phyloP scores from a whole-genome alignment of 2,888 invertebrate genomes.

The Drosophila acutilabella region DNA sequence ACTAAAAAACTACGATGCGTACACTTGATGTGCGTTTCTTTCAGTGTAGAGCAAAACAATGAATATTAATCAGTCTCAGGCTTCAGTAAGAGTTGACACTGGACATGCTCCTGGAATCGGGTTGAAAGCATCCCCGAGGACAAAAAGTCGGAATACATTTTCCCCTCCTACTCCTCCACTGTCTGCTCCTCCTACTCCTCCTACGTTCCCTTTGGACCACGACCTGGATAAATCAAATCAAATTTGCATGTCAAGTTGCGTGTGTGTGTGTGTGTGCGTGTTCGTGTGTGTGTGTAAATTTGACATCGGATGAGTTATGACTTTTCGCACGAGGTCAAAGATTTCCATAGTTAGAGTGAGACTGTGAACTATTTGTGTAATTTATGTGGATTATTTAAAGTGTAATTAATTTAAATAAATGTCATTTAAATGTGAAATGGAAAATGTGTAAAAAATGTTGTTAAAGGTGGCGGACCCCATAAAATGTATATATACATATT shows the following conservation, averaged over 20 bases:
- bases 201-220: neutral
- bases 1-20: too few species aligned
- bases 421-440: constrained; percentile 6
- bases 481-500: too few species aligned
- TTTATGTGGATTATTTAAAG: constrained; percentile 25
- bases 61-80: constrained; percentile 2
- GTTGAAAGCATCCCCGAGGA: neutral
- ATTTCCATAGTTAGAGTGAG: neutral
- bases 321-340: neutral
- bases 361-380: neutral
- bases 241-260: constrained; percentile 9
- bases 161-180: too few species aligned
- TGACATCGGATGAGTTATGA: neutral
- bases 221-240: constrained; percentile 12
- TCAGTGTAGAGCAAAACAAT: neutral
- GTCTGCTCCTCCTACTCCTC: too few species aligned
- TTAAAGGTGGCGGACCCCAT: too few species aligned
- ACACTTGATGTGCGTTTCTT: too few species aligned
- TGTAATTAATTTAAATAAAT: constrained; percentile 39
- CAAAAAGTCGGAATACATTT: too few species aligned
- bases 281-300: neutral
- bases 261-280: neutral
- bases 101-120: neutral
- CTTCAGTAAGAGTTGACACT: constrained; percentile 4
- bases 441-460: too few species aligned